Evolutionary conservation across 2,888 invertebrate genomes (phyloP).

Genomic region (Ennomos quercinarius): DNA sequence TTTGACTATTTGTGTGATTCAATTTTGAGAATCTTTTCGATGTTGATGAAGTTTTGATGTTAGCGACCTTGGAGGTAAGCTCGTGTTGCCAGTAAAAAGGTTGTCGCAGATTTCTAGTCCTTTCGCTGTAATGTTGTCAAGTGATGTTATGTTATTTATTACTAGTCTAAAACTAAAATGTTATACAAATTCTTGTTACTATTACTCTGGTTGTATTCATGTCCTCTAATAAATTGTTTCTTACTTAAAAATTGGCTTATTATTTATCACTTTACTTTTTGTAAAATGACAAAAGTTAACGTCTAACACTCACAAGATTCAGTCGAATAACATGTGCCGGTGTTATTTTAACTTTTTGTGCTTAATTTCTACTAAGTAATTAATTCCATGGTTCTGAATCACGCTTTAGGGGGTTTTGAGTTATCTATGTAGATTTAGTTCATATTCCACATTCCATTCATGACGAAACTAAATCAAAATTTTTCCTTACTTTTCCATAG

Average conservation of each 20-base stretch:
- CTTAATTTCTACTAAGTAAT: no score
- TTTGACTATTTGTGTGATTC: slow-evolving; percentile 38
- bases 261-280: background rate
- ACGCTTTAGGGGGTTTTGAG: no score
- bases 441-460: no score
- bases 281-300: no score
- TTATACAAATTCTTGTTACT: slow-evolving; percentile 73
- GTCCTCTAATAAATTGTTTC: slow-evolving; percentile 77
- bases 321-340: no score
- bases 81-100: slow-evolving; percentile 25
- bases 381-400: no score
- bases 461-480: no score
- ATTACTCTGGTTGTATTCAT: slow-evolving; percentile 75
- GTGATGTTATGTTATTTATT: slow-evolving; percentile 69
- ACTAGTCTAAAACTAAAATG: slow-evolving; percentile 68
- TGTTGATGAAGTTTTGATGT: slow-evolving; percentile 35
- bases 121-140: slow-evolving; percentile 64
- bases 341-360: no score
- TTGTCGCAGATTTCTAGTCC: slow-evolving; percentile 56
- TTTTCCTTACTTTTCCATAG: no score
- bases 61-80: slow-evolving; percentile 2
- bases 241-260: slow-evolving; percentile 27
- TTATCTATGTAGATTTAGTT: no score
- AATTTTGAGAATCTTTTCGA: slow-evolving; percentile 43
- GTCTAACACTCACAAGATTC: no score